Percentiles rank a stretch among this genome's conserved stretches.
Evolutionary conservation across 2,888 invertebrate species (phyloP).

Genomic region (Aphidoletes aphidimyza): DNA sequence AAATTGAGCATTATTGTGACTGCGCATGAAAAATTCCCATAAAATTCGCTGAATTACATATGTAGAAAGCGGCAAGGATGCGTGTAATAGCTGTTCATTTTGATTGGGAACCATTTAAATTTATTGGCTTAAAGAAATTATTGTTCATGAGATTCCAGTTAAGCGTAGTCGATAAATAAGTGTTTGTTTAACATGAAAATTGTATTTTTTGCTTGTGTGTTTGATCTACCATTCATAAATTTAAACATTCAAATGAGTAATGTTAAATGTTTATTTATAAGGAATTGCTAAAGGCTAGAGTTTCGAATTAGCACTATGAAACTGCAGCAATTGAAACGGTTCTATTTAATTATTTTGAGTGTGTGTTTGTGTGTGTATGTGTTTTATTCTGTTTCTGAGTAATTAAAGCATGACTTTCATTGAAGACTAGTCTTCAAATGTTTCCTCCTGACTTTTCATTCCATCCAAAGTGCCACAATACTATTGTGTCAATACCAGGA

Average conservation of each 20-base stretch:
- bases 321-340: too few relatives aligned
- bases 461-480: too few relatives aligned
- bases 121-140: slow-evolving; percentile 27
- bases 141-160: slow-evolving; percentile 36
- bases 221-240: not conserved
- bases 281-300: not conserved
- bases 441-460: too few relatives aligned
- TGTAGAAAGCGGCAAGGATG: not conserved
- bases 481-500: too few relatives aligned
- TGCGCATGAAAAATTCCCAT: too few relatives aligned
- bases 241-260: not conserved
- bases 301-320: not conserved
- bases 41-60: too few relatives aligned
- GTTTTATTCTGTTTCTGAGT: not conserved
- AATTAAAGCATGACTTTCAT: too few relatives aligned
- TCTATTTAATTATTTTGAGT: too few relatives aligned
- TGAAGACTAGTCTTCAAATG: too few relatives aligned
- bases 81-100: not conserved
- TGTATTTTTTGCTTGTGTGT: not conserved
- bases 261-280: not conserved
- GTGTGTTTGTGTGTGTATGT: not conserved
- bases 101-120: not conserved
- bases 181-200: not conserved
- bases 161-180: not conserved
- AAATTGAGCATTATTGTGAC: too few relatives aligned